Evolutionary conservation across 2,888 invertebrate genomes (phyloP).

Genomic region (Lithosia quadra): DNA sequence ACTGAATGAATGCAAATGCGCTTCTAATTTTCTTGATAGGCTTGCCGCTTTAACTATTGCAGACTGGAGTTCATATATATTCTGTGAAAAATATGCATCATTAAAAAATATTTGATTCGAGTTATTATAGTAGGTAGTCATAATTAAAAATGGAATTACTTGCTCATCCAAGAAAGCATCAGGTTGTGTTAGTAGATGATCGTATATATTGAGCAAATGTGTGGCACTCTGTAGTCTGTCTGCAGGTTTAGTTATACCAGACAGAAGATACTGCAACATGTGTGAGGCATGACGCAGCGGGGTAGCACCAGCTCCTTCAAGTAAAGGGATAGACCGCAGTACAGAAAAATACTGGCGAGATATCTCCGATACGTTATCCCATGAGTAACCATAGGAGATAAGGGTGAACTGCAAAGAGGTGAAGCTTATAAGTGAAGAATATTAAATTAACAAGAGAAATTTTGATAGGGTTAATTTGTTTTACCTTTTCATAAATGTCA

Average conservation of each 20-base stretch:
- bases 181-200: constrained; percentile 77
- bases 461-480: constrained; percentile 76
- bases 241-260: constrained; percentile 66
- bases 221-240: constrained; percentile 87
- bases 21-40: constrained; percentile 67
- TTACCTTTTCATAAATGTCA: constrained; percentile 88
- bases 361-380: constrained; percentile 85
- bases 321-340: constrained; percentile 79
- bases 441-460: constrained; percentile 86
- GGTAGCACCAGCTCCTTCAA: constrained; percentile 90
- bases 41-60: constrained; percentile 73
- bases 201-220: constrained; percentile 87
- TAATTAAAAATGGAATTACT: constrained; percentile 74
- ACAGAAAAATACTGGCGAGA: constrained; percentile 86
- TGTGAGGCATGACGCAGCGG: constrained; percentile 87
- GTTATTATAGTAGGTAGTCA: not conserved
- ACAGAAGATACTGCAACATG: constrained; percentile 85
- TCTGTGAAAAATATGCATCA: constrained; percentile 69
- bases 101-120: not conserved
- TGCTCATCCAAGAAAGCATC: constrained; percentile 91
- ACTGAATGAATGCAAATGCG: constrained; percentile 69
- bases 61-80: constrained; percentile 80
- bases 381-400: constrained; percentile 88
- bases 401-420: constrained; percentile 74
- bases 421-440: not conserved